These are phyloP conservation scores for Drosophila carrolli DNA, from an alignment of 1,140 invertebrate species.

Conservation along the genomic window DNA sequence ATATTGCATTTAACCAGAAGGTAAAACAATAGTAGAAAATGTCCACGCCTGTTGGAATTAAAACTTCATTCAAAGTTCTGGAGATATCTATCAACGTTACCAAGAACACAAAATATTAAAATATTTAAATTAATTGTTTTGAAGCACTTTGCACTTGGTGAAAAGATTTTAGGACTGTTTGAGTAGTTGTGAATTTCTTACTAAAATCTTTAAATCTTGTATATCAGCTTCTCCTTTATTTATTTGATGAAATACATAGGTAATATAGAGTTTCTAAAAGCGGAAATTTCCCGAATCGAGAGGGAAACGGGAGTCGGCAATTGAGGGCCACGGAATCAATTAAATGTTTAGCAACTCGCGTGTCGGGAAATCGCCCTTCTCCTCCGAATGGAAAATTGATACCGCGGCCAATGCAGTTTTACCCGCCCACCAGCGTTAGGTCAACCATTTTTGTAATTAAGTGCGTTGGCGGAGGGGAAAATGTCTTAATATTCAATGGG, in stretches of 20 bases:
- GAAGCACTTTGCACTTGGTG: too few relatives aligned
- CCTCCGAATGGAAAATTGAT: constrained; percentile 17
- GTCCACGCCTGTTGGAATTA: too few relatives aligned
- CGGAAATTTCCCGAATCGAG: constrained; percentile 6
- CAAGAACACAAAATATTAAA: too few relatives aligned
- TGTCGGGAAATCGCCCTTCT: constrained; percentile 14
- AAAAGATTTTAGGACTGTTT: too few relatives aligned
- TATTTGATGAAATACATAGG: not conserved
- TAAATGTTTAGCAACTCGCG: constrained; percentile 36
- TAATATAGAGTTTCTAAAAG: constrained; percentile 12
- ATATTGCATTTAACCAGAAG: too few relatives aligned
- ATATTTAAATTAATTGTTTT: too few relatives aligned
- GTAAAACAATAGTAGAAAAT: too few relatives aligned
- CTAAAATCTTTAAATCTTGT: not conserved
- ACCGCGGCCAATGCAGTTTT: constrained; percentile 19
- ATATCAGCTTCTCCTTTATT: too few relatives aligned
- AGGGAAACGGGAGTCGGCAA: constrained; percentile 12
- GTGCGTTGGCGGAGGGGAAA: constrained; percentile 6
- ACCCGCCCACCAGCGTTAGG: constrained; percentile 12
- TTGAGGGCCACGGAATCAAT: constrained; percentile 38
- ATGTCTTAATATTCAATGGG: constrained; percentile 26
- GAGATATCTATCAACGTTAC: too few relatives aligned
- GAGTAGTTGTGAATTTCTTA: too few relatives aligned
- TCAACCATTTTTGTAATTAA: constrained; percentile 60
- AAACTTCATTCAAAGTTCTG: too few relatives aligned